Evolutionary conservation across 2,113 vertebrate genomes (phyloP), one percentile per base, ranked within the genome.

Genomic region (Ictidomys tridecemlineatus): DNA sequence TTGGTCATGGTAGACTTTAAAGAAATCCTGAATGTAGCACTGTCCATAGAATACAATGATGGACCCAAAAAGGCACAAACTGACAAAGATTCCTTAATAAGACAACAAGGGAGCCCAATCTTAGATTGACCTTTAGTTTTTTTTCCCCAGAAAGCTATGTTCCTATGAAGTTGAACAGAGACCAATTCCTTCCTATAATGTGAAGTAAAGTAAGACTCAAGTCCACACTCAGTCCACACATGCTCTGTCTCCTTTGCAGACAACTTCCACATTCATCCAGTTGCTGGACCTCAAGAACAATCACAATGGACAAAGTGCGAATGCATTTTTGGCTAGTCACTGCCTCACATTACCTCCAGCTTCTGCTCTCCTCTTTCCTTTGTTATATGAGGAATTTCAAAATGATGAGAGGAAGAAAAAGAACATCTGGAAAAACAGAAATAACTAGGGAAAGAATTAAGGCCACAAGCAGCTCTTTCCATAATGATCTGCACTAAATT

Each of bases 381-480:
- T 95, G 42, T 83, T 89, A 65, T 22, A 95, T 28, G 37, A 84
- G 26, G 32, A 53, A 93, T 91, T 78, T 91, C 28, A 72, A 85
- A 95, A 86, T 61, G 34, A 56, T 58, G 39, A 79, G 37, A 86
- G 56, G 80, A 82, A 22, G 30, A 42, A 95, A 95, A 82, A 89
- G 18, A 94, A 72, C 69, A 92, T 61, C 89, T 82, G 56, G 70
- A 56, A 97, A 85, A 77, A 80, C 0, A 93, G 17, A 77, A 65
- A 89, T 61, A 89, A 94, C 34, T 63, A 86, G 61, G 32, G 77
- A 91, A 82, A 82, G 74, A 63, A 63, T n/a, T 56, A 84, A 89
- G 65, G 34, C 53, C 63, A 67, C 10, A 56, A 45, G 51, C 78
- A 82, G 22, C 14, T 87, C 79, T 94, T 84, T 92, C 69, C 63